phyloP scores from a whole-genome alignment of 2,797 vertebrate species.

The Onychomys leucogaster region DNA sequence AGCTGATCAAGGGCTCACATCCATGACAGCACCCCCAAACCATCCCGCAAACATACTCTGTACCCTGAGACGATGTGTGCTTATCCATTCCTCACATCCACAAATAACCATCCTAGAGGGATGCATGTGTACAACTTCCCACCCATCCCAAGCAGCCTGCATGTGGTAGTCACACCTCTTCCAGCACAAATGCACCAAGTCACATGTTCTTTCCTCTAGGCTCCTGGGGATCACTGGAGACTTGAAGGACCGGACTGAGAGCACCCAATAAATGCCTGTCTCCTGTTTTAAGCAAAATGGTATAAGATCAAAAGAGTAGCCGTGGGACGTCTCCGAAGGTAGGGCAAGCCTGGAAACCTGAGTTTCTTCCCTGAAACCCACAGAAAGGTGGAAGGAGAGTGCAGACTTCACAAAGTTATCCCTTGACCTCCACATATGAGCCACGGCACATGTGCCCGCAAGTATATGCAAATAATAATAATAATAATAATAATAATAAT shows the following conservation, averaged over 20 bases:
- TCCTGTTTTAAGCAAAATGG: not conserved
- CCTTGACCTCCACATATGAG: not conserved
- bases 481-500: not conserved
- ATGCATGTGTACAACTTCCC: not conserved
- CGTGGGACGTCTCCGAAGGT: not conserved
- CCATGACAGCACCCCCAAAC: not conserved
- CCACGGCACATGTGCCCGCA: no score
- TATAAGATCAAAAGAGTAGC: not conserved
- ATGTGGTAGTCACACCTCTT: not conserved
- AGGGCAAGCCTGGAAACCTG: not conserved
- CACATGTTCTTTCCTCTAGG: not conserved
- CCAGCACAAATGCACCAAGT: not conserved
- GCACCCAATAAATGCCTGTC: not conserved
- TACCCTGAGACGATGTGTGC: fast-evolving
- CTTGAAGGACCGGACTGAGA: not conserved
- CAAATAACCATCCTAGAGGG: not conserved
- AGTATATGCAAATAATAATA: not conserved
- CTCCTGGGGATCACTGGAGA: not conserved
- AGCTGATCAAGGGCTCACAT: not conserved
- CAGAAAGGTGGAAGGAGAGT: not conserved
- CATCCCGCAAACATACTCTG: not conserved
- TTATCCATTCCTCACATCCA: not conserved
- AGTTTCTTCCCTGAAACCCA: not conserved
- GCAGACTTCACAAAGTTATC: not conserved
- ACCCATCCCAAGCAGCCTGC: not conserved